Evolutionary conservation across 2,113 vertebrate species (phyloP).

Genomic region (Colaptes auratus): DNA sequence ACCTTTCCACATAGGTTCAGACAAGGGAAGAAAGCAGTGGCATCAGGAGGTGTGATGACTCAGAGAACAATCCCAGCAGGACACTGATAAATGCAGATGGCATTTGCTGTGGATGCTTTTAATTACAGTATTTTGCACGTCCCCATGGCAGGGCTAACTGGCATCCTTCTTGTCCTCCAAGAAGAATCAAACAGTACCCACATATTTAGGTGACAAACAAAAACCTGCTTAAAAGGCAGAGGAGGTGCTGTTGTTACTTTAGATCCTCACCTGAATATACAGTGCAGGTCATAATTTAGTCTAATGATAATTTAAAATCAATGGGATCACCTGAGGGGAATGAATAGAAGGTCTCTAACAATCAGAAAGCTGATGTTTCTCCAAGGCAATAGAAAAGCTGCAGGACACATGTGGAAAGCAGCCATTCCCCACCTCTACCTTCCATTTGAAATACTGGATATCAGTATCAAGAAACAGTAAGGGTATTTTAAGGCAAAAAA

Average conservation of each 20-base stretch:
- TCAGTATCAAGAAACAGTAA: not conserved
- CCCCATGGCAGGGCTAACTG: not conserved
- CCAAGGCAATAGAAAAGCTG: not conserved
- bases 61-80: not conserved
- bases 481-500: not conserved
- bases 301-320: not conserved
- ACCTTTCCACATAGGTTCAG: not conserved
- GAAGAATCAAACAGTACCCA: not conserved
- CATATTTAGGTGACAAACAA: not conserved
- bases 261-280: not conserved
- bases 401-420: not conserved
- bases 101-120: not conserved
- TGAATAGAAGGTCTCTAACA: not conserved
- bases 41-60: not conserved
- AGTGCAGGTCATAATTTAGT: not conserved
- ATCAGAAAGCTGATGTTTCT: not conserved
- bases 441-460: rapidly evolving
- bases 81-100: not conserved
- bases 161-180: not conserved
- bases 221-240: not conserved
- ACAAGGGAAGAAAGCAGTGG: not conserved
- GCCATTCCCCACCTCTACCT: not conserved
- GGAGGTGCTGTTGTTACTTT: not conserved
- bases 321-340: not conserved
- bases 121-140: not conserved